phyloP scores from a whole-genome alignment of 2,113 vertebrate genomes.

The Microtus oregoni region DNA sequence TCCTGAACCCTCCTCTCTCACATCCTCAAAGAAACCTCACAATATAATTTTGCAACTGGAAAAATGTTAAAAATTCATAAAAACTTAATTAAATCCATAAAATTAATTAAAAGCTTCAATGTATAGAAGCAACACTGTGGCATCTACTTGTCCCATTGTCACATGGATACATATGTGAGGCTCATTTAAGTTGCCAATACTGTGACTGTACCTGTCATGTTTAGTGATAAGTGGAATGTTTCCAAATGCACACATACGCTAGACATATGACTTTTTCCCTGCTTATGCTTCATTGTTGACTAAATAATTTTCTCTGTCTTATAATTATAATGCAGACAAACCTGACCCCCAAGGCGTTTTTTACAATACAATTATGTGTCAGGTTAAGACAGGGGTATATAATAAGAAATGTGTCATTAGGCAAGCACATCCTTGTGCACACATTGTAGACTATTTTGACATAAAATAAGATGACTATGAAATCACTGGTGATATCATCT shows the following conservation, averaged over 20 bases:
- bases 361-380: not conserved
- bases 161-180: not conserved
- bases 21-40: not conserved
- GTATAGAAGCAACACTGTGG: not conserved
- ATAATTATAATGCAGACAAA: conserved; percentile 10
- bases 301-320: conserved; percentile 7
- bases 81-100: not conserved
- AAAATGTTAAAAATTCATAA: not conserved
- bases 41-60: not conserved
- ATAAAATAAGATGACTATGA: not conserved
- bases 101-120: not conserved
- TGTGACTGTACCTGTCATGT: not conserved
- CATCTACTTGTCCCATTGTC: not conserved
- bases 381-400: not conserved
- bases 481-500: not conserved
- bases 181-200: conserved; percentile 29
- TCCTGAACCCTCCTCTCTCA: not conserved
- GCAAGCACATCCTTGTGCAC: not conserved
- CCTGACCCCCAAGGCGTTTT: not conserved
- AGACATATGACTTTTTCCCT: not conserved
- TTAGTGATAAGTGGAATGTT: not conserved
- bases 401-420: not conserved
- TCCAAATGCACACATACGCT: not conserved
- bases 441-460: not conserved
- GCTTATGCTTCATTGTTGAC: not conserved